A percentile compares a stretch with the other conserved stretches of the same genome.
Evolutionary conservation across 2,113 vertebrate species (phyloP).

Genomic region (Mormoops blainvillei): DNA sequence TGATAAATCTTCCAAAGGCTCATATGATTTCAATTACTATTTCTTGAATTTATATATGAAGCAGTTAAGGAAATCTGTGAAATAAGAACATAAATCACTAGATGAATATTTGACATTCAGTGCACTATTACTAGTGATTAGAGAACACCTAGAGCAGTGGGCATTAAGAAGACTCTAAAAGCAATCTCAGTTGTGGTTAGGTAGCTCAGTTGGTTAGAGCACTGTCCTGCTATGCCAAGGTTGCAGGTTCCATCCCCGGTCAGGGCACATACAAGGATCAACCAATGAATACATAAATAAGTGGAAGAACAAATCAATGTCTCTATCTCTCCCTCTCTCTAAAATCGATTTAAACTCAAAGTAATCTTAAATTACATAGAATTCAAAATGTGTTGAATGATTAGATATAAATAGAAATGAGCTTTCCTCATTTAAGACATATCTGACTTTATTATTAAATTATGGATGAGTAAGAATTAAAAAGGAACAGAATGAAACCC

Average conservation of each 20-base stretch:
- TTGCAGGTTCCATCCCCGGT: too few species aligned
- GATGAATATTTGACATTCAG: background rate
- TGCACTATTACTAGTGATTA: background rate
- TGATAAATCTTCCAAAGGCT: background rate
- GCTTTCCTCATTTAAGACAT: background rate
- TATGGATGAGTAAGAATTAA: background rate
- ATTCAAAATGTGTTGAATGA: background rate
- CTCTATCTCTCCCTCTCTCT: too few species aligned
- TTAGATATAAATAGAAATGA: background rate
- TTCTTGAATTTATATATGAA: background rate
- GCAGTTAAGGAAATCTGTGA: background rate
- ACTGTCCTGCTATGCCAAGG: too few species aligned
- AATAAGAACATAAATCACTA: background rate
- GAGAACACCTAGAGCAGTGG: background rate
- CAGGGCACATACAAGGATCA: too few species aligned
- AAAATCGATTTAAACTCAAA: background rate
- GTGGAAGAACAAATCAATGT: too few species aligned
- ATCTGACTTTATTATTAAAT: background rate
- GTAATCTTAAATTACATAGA: background rate
- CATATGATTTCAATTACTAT: background rate
- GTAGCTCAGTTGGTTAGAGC: too few species aligned
- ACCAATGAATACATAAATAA: too few species aligned
- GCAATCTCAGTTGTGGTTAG: too few species aligned
- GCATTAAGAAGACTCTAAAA: background rate
- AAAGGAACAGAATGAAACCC: background rate